phyloP scores from a whole-genome alignment of 2,113 vertebrate species.

The Siniperca knerii region DNA sequence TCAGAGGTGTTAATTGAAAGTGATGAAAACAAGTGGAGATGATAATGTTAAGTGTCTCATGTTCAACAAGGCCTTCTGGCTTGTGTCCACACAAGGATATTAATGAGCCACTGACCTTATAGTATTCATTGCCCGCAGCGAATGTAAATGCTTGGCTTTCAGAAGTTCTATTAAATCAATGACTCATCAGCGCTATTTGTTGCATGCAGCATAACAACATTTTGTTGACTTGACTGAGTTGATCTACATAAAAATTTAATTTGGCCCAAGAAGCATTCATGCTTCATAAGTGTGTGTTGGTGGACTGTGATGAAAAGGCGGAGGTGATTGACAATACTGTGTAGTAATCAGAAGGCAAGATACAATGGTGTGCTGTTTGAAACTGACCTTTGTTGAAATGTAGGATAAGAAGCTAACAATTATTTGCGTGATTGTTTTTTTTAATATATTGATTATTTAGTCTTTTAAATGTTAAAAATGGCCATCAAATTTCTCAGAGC shows the following conservation, averaged over 20 bases:
- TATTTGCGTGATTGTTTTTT: conserved; percentile 1
- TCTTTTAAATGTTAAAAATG: background rate
- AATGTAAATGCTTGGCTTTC: conserved; percentile 71
- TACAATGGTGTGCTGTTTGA: conserved; percentile 9
- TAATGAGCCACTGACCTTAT: conserved; percentile 75
- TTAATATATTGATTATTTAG: background rate
- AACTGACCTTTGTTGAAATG: conserved; percentile 8
- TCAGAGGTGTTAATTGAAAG: conserved; percentile 36
- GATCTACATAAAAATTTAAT: conserved; percentile 77
- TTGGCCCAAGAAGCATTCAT: conserved; percentile 57
- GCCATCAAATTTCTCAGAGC: background rate
- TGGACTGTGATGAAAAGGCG: conserved; percentile 5
- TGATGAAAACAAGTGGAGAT: conserved; percentile 32
- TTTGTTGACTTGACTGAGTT: conserved; percentile 67
- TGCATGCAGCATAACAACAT: conserved; percentile 53
- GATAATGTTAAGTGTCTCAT: conserved; percentile 44
- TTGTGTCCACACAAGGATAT: conserved; percentile 60
- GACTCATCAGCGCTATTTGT: conserved; percentile 65
- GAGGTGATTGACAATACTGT: conserved; percentile 34
- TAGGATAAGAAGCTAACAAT: background rate
- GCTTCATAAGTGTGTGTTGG: conserved; percentile 31
- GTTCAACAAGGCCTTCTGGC: conserved; percentile 63
- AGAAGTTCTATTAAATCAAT: conserved; percentile 72
- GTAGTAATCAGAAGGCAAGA: conserved; percentile 37
- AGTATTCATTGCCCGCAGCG: conserved; percentile 44